Conservation (phyloP, 2,797 vertebrate species). For the Mergus octosetaceus region DNA sequence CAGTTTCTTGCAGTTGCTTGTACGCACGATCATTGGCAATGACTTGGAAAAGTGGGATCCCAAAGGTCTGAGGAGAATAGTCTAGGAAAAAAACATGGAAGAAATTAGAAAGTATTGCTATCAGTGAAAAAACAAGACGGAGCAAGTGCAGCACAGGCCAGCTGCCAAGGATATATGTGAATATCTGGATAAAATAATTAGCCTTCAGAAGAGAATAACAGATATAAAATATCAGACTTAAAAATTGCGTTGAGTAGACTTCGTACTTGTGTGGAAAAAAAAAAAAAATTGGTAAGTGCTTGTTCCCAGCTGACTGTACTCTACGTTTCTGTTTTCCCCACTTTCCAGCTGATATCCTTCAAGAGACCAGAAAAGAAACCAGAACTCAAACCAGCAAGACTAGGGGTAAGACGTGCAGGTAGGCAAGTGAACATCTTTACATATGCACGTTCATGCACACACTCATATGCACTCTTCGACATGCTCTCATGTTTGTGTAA, state of each 20-base stretch:
- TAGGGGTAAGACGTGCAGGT: not conserved
- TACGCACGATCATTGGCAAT: slow-evolving; percentile 85
- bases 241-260: not conserved
- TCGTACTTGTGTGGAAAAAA: too few species aligned
- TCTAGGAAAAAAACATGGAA: slow-evolving; percentile 61
- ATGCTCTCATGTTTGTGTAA: fast-evolving
- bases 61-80: slow-evolving; percentile 84
- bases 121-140: not conserved
- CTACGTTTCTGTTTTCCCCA: not conserved
- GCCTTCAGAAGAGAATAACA: fast-evolving
- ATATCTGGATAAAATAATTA: not conserved
- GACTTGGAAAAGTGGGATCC: slow-evolving; percentile 85
- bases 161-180: not conserved
- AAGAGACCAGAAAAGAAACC: not conserved
- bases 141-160: fast-evolving
- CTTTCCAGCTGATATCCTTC: not conserved
- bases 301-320: not conserved
- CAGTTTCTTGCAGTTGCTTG: slow-evolving; percentile 81
- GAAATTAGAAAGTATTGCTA: not conserved
- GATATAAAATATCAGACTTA: not conserved
- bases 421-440: not conserved
- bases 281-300: too few species aligned
- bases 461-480: fast-evolving
- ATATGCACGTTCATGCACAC: fast-evolving
- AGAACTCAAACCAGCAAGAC: not conserved